Evolutionary conservation across 2,888 invertebrate genomes (phyloP).

Genomic region (Ceramica pisi): DNA sequence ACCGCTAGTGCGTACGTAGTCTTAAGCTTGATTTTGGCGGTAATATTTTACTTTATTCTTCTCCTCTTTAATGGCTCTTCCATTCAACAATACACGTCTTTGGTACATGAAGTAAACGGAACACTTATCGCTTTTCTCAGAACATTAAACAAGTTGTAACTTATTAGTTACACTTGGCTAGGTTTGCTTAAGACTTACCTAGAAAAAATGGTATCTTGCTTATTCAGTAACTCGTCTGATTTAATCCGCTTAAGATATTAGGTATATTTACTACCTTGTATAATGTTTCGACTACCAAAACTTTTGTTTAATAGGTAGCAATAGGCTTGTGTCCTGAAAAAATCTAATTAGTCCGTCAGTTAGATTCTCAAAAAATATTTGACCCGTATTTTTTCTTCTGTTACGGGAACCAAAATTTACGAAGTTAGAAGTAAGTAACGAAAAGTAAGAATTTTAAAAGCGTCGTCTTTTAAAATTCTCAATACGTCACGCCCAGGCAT

Average conservation of each 20-base stretch:
- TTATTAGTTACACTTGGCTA: conserved; percentile 34
- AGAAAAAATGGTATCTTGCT: conserved; percentile 14
- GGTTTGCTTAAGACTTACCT: conserved; percentile 16
- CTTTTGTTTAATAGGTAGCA: not conserved
- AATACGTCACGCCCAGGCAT: too few species aligned
- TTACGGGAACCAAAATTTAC: too few species aligned
- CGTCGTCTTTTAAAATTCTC: too few species aligned
- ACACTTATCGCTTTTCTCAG: conserved; percentile 42
- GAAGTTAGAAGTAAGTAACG: too few species aligned
- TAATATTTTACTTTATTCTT: not conserved
- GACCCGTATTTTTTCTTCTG: too few species aligned
- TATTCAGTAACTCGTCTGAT: not conserved
- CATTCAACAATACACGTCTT: not conserved
- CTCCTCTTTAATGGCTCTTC: not conserved
- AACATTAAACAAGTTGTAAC: conserved; percentile 47
- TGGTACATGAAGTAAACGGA: conserved; percentile 7
- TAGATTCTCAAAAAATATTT: too few species aligned
- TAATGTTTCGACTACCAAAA: too few species aligned
- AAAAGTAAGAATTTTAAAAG: too few species aligned
- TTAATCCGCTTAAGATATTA: not conserved
- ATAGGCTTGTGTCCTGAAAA: too few species aligned
- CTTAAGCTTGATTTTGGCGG: not conserved
- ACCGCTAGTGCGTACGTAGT: too few species aligned
- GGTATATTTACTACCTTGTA: not conserved
- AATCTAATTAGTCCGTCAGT: too few species aligned